Base-by-base conservation (phyloP, 2,113 vertebrate genomes). In the Eublepharis macularius region DNA sequence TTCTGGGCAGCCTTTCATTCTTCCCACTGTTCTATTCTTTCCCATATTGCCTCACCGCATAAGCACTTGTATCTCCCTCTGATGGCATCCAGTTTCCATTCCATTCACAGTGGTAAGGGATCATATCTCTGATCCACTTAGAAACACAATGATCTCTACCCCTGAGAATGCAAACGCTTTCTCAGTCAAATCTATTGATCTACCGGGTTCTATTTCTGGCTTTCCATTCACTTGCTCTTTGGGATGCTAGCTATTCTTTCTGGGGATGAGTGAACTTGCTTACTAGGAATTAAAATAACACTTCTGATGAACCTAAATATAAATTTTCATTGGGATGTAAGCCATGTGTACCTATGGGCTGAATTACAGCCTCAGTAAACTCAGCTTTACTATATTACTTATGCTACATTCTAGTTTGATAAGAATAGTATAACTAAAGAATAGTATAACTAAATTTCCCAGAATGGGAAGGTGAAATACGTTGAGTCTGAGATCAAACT, bases 81-180 rank as follows among this genome's bases (percentile, higher is more conserved):
- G 93, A 96, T 96, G 96, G 96, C 95, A 95, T 97, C 96, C 94
- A 90, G 96, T 97, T 97, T 97, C 97, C 95, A 94, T 95, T 94
- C 96, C 97, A 97, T 97, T 97, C 97, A 97, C 96, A 93, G 96
- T 47, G 13, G 95, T 95, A 79, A 84, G 94, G 96, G 97, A 98
- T 98, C 96, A 92, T 95, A 96, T 98, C 98, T 97, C 98, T 95
- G 95, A 97, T 97, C 97, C 96, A 97, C 97, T 97, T 97, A 97
- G 96, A 96, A 96, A 96, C 94, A 96, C 96, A 96, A 97, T 96
- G 97, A 97, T 96, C 97, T 97, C 96, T 96, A 95, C 97, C 97
- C 97, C 96, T 94, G 97, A 98, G 97, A 97, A 96, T 95, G 97
- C 94, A 95, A 97, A 96, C 82, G 90, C 96, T 96, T 97, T 96